Evolutionary conservation across 2,797 vertebrate genomes (phyloP).

Genomic region (Diplodus sargus): DNA sequence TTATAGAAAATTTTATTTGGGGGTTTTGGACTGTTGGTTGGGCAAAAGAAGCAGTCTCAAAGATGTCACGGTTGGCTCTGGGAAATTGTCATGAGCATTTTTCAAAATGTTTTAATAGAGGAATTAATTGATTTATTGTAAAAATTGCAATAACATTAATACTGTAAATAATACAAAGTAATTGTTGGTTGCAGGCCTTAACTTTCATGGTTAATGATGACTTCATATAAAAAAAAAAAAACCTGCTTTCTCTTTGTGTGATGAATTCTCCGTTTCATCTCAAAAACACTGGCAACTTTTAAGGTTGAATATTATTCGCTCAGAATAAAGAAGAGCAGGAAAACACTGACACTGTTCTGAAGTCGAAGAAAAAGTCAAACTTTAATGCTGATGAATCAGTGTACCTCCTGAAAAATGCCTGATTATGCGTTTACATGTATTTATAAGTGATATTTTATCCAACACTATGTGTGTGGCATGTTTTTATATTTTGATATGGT

Average conservation of each 20-base stretch:
- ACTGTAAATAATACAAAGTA: no score
- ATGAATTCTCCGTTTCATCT: no score
- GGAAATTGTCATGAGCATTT: no score
- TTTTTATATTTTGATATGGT: background rate
- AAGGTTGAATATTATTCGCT: background rate
- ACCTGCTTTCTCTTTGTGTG: background rate
- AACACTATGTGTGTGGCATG: background rate
- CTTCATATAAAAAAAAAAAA: background rate
- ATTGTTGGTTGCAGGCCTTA: no score
- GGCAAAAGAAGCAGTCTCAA: no score
- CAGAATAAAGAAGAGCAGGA: background rate
- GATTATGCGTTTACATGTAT: background rate
- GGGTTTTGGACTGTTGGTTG: no score
- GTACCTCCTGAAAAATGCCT: background rate
- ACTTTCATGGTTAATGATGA: background rate
- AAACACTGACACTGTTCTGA: background rate
- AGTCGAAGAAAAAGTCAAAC: background rate
- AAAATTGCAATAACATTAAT: no score
- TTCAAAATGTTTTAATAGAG: no score
- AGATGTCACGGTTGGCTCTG: no score
- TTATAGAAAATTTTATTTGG: no score
- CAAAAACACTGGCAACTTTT: background rate
- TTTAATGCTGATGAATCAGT: no score
- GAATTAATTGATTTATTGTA: no score
- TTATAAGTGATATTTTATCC: background rate